phyloP scores from a whole-genome alignment of 2,888 invertebrate genomes.

The Drosophila rubida region DNA sequence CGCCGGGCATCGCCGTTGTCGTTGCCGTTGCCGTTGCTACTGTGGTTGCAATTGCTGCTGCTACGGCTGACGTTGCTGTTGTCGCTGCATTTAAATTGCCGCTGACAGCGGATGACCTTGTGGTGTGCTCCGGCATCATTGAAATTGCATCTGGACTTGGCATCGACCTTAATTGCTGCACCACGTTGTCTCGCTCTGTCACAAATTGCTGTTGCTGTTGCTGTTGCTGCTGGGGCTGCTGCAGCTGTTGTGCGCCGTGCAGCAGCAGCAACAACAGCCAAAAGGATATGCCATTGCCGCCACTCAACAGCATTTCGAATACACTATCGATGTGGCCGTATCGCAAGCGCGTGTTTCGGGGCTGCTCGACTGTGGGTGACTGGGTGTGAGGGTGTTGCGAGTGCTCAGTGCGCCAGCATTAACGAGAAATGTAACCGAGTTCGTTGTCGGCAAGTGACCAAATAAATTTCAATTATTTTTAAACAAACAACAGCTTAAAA shows the following conservation, averaged over 20 bases:
- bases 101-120: constrained; percentile 9
- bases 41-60: not conserved
- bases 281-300: constrained; percentile 8
- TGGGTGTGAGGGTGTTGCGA: constrained; percentile 1
- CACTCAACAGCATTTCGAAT: constrained; percentile 28
- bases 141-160: constrained; percentile 21
- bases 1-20: constrained; percentile 9
- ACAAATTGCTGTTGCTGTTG: constrained; percentile 14
- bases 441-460: constrained; percentile 30
- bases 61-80: not conserved
- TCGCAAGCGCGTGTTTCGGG: not conserved
- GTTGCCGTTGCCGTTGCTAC: constrained; percentile 7
- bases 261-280: constrained; percentile 26
- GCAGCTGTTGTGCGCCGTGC: constrained; percentile 19
- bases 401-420: constrained; percentile 45
- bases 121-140: not conserved
- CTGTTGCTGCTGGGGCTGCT: not conserved
- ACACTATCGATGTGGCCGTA: not conserved
- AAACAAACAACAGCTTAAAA: constrained; percentile 42
- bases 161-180: constrained; percentile 49
- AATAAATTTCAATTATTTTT: constrained; percentile 72
- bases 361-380: not conserved
- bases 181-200: not conserved
- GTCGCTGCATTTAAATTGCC: constrained; percentile 45
- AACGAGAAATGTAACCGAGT: constrained; percentile 46